Base-by-base conservation (phyloP, 1,140 invertebrate genomes). In the Solenopsis invicta region DNA sequence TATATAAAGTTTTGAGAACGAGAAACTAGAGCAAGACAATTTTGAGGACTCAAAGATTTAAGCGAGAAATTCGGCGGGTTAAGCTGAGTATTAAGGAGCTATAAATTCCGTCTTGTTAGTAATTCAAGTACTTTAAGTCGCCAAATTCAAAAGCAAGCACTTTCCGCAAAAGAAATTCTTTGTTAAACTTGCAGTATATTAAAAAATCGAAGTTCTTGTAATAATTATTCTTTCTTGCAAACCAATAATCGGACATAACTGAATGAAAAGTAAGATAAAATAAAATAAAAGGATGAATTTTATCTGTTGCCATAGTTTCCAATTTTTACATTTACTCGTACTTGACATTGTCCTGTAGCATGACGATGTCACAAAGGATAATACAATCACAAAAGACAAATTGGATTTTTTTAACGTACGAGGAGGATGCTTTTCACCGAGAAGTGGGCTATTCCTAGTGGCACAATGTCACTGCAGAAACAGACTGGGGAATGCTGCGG, bases 401-500 rank as follows among this genome's bases (percentile, higher is more conserved):
- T 75, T 74, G 54, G 24, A 59, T 75, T 75, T 75, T 84, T 75
- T 84, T 52, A 74, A 82, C 24, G 10, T 48, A 61, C 24, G 41
- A 74, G 69, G 2, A 29, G 48, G 34, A 81, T 29, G 29, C 45
- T 84, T 74, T 74, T 34, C 29, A 82, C 59, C 52, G 54, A 62
- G 56, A 75, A 74, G 69, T 62, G 54, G 24, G 21, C 41, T 84
- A 29, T 74, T 69, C 24, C 67, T 82, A 45, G 21, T 82, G 52
- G 12, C 37, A 21, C 24, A 74, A 61, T 84, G 69, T 75, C 69
- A 50, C 29, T 16, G 67, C 41, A 48, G 67, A 13, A 74, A 9
- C 41, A 72, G 2, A 37, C 2, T 10, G 18, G 41, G 29, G 89
- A 89, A 85, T 88, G 86, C 86, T 90, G 86, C 87, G 86, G 77